These are phyloP conservation scores for Catharus ustulatus DNA, from an alignment of 2,797 vertebrate species.

Conservation along the genomic window DNA sequence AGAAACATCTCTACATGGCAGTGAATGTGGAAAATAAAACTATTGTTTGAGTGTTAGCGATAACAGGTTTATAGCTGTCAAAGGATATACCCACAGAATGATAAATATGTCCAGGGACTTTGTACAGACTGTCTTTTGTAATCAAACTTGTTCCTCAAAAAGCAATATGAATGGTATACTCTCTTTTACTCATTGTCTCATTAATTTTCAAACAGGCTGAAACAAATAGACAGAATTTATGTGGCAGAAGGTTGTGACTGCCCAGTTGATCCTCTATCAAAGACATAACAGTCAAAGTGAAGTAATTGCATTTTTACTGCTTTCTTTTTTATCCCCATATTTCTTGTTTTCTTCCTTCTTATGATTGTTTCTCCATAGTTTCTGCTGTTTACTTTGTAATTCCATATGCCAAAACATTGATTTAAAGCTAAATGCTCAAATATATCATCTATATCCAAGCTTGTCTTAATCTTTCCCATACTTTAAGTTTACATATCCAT, in stretches of 20 bases:
- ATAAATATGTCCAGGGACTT: not conserved
- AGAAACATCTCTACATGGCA: not conserved
- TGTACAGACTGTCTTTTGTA: not conserved
- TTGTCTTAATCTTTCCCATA: not conserved
- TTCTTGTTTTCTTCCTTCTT: not conserved
- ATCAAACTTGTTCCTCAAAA: not conserved
- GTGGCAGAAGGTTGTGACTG: not conserved
- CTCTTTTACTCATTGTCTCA: not conserved
- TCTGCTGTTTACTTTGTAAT: not conserved
- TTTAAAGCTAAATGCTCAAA: not conserved
- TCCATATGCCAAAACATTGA: conserved; percentile 11
- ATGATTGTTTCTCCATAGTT: not conserved
- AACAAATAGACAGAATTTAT: not conserved
- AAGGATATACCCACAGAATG: not conserved
- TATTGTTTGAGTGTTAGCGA: not conserved
- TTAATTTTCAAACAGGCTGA: not conserved
- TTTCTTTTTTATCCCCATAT: not conserved
- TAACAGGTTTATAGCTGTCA: not conserved
- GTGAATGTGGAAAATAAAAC: not conserved
- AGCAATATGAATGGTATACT: not conserved
- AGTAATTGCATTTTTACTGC: not conserved
- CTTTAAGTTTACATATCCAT: not conserved
- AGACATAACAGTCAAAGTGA: not conserved
- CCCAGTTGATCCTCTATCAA: not conserved
- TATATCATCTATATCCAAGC: not conserved